Percentiles rank a stretch among this genome's conserved stretches.
Evolutionary conservation across 1,140 invertebrate genomes (phyloP).

Genomic region (Probaryconus sp.): DNA sequence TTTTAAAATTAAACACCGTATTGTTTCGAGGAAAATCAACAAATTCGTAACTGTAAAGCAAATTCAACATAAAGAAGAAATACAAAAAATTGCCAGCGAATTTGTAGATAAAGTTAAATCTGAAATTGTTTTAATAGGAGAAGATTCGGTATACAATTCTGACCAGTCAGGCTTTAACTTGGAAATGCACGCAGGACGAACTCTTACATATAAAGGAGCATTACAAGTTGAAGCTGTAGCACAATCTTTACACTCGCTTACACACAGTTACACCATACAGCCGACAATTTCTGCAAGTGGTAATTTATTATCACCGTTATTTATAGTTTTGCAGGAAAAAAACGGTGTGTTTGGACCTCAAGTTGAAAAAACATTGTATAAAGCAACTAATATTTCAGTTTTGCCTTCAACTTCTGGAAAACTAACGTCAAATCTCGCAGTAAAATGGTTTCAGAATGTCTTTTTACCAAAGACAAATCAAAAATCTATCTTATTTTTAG

Average conservation of each 20-base stretch:
- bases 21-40: neutral
- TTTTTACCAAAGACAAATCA: conserved; percentile 1
- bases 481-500: neutral
- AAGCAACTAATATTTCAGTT: conserved; percentile 1
- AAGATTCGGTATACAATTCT: neutral
- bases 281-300: too few species aligned
- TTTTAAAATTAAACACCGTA: too few species aligned
- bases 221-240: neutral
- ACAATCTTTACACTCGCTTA: too few species aligned
- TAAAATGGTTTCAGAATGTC: neutral
- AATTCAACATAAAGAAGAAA: too few species aligned
- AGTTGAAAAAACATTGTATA: conserved; percentile 1
- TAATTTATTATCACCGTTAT: too few species aligned
- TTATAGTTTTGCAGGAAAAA: too few species aligned
- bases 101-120: too few species aligned
- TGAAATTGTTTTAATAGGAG: too few species aligned
- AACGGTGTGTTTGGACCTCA: too few species aligned
- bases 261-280: too few species aligned
- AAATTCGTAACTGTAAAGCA: neutral
- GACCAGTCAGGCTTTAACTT: conserved; percentile 24
- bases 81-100: too few species aligned
- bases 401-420: neutral
- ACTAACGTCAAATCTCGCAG: neutral
- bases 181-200: conserved; percentile 9
- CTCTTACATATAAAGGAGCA: conserved; percentile 2